phyloP scores from a whole-genome alignment of 2,797 vertebrate genomes.

The Bryconaethiops microstoma region DNA sequence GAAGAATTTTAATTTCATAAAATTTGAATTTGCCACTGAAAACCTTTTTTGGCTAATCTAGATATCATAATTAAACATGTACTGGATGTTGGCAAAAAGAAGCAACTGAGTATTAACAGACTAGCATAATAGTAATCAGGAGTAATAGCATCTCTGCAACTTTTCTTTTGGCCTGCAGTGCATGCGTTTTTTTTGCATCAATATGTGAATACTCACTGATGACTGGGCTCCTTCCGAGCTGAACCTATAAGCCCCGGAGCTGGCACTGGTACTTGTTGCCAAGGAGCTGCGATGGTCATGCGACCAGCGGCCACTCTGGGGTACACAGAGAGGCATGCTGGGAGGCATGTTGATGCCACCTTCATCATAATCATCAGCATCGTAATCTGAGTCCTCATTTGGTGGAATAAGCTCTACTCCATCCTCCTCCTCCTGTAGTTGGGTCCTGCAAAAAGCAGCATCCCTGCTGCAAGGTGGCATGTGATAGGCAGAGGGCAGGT shows the following conservation, averaged over 20 bases:
- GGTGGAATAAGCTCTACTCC: constrained; percentile 84
- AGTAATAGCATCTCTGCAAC: background rate
- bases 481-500: constrained; percentile 69
- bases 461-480: constrained; percentile 78
- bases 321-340: constrained; percentile 86
- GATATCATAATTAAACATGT: no score
- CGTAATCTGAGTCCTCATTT: constrained; percentile 89
- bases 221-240: constrained; percentile 95
- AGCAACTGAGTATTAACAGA: no score
- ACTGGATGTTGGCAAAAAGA: no score
- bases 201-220: constrained; percentile 79
- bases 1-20: no score
- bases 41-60: no score
- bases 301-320: constrained; percentile 89
- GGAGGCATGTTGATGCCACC: constrained; percentile 88
- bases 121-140: no score
- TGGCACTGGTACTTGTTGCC: constrained; percentile 93
- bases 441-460: constrained; percentile 79
- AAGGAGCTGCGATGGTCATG: constrained; percentile 88
- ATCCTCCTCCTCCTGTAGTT: constrained; percentile 59
- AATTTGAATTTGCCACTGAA: no score
- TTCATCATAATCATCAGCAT: constrained; percentile 91
- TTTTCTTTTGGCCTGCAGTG: background rate
- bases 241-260: constrained; percentile 90
- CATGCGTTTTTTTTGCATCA: background rate